phyloP scores from a whole-genome alignment of 2,888 invertebrate species.

The Sphaeridia pumilis region DNA sequence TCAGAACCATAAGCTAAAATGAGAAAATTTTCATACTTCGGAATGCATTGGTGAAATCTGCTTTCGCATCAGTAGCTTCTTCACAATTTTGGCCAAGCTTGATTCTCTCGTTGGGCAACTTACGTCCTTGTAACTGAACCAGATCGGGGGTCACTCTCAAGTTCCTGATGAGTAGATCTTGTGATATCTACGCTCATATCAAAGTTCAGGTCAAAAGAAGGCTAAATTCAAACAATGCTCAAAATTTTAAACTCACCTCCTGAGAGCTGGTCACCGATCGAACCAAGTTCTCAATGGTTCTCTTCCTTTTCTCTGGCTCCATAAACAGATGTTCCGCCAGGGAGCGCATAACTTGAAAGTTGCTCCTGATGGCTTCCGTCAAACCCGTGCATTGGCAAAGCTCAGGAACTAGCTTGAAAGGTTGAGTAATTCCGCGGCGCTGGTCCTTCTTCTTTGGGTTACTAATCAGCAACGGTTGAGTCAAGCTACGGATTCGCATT shows the following conservation, averaged over 20 bases:
- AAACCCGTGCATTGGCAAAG: slow-evolving; percentile 79
- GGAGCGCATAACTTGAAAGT: slow-evolving; percentile 76
- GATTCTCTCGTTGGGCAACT: slow-evolving; percentile 55
- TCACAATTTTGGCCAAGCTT: slow-evolving; percentile 25
- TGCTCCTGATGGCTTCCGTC: slow-evolving; percentile 65
- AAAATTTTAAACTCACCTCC: slow-evolving; percentile 14
- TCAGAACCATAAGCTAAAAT: not conserved
- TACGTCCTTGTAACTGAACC: slow-evolving; percentile 50
- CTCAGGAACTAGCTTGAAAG: slow-evolving; percentile 65
- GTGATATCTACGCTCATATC: too few species aligned
- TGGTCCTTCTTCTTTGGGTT: slow-evolving; percentile 31
- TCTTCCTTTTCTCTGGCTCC: slow-evolving; percentile 61
- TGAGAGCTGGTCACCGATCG: slow-evolving; percentile 32
- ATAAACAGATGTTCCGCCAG: slow-evolving; percentile 66
- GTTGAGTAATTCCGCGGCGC: slow-evolving; percentile 26
- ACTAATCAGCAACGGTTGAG: slow-evolving; percentile 29
- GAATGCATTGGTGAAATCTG: slow-evolving; percentile 57
- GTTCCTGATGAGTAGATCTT: too few species aligned
- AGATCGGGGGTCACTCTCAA: slow-evolving; percentile 45
- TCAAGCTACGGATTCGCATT: slow-evolving; percentile 9
- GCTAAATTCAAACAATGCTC: not conserved
- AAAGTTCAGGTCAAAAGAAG: not conserved
- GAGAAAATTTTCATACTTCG: slow-evolving; percentile 10
- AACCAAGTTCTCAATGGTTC: slow-evolving; percentile 52
- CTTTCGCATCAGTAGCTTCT: slow-evolving; percentile 47